A percentile compares a stretch with the other conserved stretches of the same genome.
These are phyloP conservation scores for Capitulum mitella DNA, from an alignment of 2,888 invertebrate genomes.

Conservation along the genomic window DNA sequence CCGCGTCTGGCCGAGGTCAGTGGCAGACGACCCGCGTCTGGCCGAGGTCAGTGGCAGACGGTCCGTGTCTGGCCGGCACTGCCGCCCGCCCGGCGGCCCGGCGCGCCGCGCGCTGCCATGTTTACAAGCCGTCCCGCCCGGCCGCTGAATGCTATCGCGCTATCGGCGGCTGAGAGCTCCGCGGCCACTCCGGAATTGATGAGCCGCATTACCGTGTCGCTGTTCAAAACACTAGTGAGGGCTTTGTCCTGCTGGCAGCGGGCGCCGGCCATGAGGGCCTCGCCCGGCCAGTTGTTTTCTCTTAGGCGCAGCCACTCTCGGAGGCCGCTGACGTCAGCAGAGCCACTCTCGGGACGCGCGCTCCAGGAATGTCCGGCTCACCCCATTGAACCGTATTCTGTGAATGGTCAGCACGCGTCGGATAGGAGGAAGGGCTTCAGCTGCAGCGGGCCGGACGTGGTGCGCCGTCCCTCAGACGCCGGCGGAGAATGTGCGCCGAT, in stretches of 20 bases:
- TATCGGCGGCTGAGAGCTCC: not conserved
- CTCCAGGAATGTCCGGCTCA: not conserved
- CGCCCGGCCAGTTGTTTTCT: no score
- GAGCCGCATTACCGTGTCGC: not conserved
- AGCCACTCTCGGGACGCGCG: no score
- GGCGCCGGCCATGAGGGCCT: not conserved
- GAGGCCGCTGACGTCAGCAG: no score
- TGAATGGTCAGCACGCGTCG: not conserved
- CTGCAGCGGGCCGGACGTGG: not conserved
- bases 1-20: no score
- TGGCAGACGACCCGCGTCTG: no score
- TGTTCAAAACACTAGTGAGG: not conserved
- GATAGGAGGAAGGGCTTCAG: not conserved
- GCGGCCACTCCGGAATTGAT: not conserved
- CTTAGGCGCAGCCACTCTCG: no score
- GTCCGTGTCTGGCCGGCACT: no score
- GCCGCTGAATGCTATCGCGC: not conserved
- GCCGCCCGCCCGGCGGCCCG: not conserved
- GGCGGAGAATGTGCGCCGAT: no score
- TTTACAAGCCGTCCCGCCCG: not conserved
- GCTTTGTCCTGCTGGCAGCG: not conserved
- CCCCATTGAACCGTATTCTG: not conserved
- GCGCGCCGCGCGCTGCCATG: not conserved
- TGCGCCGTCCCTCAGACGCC: no score
- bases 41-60: no score